Evolutionary conservation across 2,113 vertebrate species (phyloP).

Genomic region (Apistogramma diplotaenia): DNA sequence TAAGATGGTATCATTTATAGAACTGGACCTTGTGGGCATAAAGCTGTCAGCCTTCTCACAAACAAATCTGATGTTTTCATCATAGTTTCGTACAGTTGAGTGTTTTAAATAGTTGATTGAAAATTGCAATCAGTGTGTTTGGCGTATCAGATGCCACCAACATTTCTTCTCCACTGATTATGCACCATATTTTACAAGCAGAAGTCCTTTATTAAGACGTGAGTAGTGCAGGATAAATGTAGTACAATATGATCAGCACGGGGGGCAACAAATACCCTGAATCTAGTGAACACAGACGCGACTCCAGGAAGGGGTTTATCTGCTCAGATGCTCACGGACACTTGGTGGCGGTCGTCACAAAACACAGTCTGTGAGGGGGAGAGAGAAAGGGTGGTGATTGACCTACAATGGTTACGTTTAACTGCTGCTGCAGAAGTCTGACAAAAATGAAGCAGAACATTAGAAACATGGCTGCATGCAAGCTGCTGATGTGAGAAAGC

Average conservation of each 20-base stretch:
- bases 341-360: not conserved
- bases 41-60: not conserved
- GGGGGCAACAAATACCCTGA: constrained; percentile 8
- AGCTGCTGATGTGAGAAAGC: not conserved
- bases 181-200: not conserved
- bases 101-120: not conserved
- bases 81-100: not conserved
- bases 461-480: not conserved
- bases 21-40: not conserved
- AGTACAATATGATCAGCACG: not conserved
- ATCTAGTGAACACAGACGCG: constrained; percentile 1
- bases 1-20: not conserved
- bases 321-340: not conserved
- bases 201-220: constrained; percentile 16
- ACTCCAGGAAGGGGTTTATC: not conserved
- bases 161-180: not conserved
- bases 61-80: not conserved
- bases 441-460: not conserved
- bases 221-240: constrained; percentile 43
- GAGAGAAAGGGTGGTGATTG: not conserved
- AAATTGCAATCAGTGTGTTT: fast-evolving
- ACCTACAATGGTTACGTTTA: not conserved
- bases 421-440: not conserved
- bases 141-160: not conserved
- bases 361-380: constrained; percentile 25